Percentiles rank a stretch among this genome's conserved stretches.
Evolutionary conservation across 1,140 invertebrate genomes (phyloP).

Genomic region (Sitodiplosis mosellana): DNA sequence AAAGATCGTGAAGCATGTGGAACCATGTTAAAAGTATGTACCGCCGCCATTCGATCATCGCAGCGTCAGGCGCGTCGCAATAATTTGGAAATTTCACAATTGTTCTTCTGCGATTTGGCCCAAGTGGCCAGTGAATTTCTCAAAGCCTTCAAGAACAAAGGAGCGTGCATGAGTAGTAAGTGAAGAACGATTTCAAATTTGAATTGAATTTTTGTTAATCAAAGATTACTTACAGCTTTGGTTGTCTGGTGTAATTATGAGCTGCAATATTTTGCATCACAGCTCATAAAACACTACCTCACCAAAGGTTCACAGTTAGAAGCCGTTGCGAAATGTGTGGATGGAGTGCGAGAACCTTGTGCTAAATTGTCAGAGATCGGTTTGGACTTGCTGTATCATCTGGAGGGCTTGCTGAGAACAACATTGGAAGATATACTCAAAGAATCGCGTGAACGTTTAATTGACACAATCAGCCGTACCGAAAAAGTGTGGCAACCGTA

Average conservation of each 20-base stretch:
- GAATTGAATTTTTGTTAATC: neutral
- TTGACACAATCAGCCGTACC: conserved; percentile 48
- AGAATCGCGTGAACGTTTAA: conserved; percentile 24
- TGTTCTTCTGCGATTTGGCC: conserved; percentile 22
- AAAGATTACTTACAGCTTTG: conserved; percentile 39
- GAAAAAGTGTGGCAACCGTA: conserved; percentile 57
- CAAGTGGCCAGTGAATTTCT: conserved; percentile 24
- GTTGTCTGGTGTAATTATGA: conserved; percentile 83
- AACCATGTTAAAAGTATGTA: conserved; percentile 18
- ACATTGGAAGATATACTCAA: conserved; percentile 33
- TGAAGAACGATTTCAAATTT: conserved; percentile 1
- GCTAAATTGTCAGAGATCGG: conserved; percentile 42
- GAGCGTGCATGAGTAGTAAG: conserved; percentile 21
- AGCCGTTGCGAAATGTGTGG: conserved; percentile 72
- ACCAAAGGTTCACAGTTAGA: conserved; percentile 70
- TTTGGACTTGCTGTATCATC: conserved; percentile 53
- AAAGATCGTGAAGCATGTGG: conserved; percentile 16
- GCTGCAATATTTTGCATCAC: conserved; percentile 60
- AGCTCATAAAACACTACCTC: conserved; percentile 79
- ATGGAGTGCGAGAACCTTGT: conserved; percentile 55
- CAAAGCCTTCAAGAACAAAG: conserved; percentile 18
- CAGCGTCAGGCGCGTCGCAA: conserved; percentile 21
- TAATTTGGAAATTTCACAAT: conserved; percentile 21
- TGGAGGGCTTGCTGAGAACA: conserved; percentile 56
- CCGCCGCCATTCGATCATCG: conserved; percentile 15